Percentiles rank a stretch among this genome's conserved stretches.
Conservation (phyloP, 1,140 invertebrate genomes). For the Bradysia coprophila region DNA sequence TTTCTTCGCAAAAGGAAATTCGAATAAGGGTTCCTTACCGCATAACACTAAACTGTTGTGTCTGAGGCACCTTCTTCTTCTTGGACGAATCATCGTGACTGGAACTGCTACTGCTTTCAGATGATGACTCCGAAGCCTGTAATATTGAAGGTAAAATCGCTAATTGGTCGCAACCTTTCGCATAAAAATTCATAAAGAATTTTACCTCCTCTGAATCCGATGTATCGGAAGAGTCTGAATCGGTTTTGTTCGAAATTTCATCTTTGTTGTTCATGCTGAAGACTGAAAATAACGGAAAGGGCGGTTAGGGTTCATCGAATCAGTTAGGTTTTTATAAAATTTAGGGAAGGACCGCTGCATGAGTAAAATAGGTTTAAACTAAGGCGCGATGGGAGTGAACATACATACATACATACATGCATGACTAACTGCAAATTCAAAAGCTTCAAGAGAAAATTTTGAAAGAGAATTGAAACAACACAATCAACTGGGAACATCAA, state of each 20-base stretch:
- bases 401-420: too few species aligned
- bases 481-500: too few species aligned
- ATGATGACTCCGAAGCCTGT: constrained; percentile 1
- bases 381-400: too few species aligned
- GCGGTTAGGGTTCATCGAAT: too few species aligned
- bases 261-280: neutral
- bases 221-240: neutral
- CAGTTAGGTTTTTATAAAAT: too few species aligned
- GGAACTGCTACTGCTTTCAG: neutral
- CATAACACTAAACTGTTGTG: neutral
- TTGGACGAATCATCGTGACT: neutral
- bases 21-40: neutral
- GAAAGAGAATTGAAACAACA: too few species aligned
- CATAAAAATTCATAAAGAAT: too few species aligned
- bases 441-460: too few species aligned
- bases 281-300: too few species aligned
- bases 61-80: neutral
- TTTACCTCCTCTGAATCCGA: neutral
- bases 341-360: too few species aligned
- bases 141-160: neutral
- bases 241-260: neutral
- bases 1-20: neutral
- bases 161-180: neutral
- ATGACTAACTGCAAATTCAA: too few species aligned
- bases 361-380: too few species aligned